A percentile compares a stretch with the other conserved stretches of the same genome.
phyloP scores from a whole-genome alignment of 2,113 vertebrate genomes.

The Malurus alboscapulatus region DNA sequence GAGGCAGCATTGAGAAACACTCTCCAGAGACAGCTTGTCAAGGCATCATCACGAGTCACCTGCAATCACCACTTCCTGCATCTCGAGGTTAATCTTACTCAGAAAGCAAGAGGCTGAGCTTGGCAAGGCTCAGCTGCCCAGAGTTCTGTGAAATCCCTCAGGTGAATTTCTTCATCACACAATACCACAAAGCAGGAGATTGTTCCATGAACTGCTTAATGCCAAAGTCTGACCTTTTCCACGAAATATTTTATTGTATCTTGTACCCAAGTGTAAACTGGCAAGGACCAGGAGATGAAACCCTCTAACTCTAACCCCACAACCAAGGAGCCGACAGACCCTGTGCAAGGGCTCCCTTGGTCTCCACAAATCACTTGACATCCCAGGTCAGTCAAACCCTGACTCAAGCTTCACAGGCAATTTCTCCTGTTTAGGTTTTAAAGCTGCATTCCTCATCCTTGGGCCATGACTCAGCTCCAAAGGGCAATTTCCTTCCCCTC shows the following conservation, averaged over 20 bases:
- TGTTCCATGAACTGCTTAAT: not conserved
- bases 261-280: not conserved
- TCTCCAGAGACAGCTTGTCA: not conserved
- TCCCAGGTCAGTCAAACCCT: not conserved
- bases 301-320: not conserved
- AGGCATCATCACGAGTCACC: fast-evolving
- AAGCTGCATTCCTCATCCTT: not conserved
- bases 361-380: fast-evolving
- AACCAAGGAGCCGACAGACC: not conserved
- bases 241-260: not conserved
- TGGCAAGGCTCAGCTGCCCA: not conserved
- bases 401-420: not conserved
- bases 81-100: not conserved
- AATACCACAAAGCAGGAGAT: fast-evolving
- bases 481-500: not conserved
- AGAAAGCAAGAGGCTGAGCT: fast-evolving
- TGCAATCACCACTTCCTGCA: fast-evolving
- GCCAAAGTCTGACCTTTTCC: not conserved
- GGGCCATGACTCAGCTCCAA: not conserved
- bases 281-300: not conserved
- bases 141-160: not conserved
- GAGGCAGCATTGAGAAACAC: not conserved
- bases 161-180: not conserved
- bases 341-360: fast-evolving
- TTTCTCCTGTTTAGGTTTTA: not conserved